phyloP scores from a whole-genome alignment of 2,888 invertebrate genomes.

The Leucoma salicis region DNA sequence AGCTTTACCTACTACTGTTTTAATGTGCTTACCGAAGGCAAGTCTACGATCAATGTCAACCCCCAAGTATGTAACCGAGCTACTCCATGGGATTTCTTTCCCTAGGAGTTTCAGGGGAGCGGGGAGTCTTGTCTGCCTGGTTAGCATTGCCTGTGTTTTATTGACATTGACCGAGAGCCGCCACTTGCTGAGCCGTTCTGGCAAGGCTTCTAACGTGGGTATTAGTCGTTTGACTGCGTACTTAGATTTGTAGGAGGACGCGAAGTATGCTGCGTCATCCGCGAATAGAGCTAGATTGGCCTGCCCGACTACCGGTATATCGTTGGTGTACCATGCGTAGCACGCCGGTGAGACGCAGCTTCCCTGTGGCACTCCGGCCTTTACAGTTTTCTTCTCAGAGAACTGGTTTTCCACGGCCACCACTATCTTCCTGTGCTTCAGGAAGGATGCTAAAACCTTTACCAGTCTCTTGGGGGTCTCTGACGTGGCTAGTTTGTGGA shows the following conservation, averaged over 20 bases:
- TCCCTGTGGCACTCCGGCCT: neutral
- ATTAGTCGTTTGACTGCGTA: neutral
- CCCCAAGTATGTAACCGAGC: neutral
- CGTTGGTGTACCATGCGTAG: no score
- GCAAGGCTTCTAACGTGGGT: neutral
- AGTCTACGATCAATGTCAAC: no score
- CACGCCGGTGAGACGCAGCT: neutral
- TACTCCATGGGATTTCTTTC: neutral
- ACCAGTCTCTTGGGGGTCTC: neutral
- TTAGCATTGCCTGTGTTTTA: neutral
- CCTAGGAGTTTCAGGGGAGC: neutral
- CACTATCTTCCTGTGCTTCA: neutral
- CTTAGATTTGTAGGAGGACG: neutral
- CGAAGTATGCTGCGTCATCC: neutral
- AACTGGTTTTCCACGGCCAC: neutral
- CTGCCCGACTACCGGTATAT: neutral
- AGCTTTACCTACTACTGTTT: no score
- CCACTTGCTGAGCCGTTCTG: slow-evolving; percentile 5
- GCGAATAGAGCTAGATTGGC: neutral
- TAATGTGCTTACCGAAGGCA: no score
- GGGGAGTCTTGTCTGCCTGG: neutral
- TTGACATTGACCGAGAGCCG: neutral
- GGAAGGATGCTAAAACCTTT: neutral
- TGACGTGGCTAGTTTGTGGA: neutral
- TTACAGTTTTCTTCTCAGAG: neutral